Conservation (phyloP, 2,888 invertebrate genomes). For the Halictus ligatus region DNA sequence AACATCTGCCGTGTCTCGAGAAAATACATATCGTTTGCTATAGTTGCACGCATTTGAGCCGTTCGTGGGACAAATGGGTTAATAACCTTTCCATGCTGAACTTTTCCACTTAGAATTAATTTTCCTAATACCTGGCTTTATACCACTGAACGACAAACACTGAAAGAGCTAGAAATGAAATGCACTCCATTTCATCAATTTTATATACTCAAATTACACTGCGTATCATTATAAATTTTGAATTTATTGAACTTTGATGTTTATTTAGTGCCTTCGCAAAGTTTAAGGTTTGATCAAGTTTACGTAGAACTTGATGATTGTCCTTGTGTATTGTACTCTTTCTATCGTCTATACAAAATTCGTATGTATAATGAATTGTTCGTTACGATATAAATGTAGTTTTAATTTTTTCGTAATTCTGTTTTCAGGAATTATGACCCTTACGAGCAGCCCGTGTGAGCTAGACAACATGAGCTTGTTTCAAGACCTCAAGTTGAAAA, state of each 20-base stretch:
- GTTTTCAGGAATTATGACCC: conserved; percentile 96
- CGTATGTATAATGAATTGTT: neutral
- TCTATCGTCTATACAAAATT: neutral
- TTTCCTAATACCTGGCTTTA: too few relatives aligned
- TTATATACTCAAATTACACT: neutral
- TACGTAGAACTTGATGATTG: neutral
- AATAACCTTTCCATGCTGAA: neutral
- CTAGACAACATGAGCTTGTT: conserved; percentile 99
- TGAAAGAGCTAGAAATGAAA: neutral
- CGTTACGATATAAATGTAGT: neutral
- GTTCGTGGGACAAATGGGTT: too few relatives aligned
- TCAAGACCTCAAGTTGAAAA: conserved; percentile 99
- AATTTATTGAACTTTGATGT: neutral
- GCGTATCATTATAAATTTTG: neutral
- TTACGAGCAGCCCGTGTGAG: conserved; percentile 98
- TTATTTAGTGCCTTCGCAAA: neutral
- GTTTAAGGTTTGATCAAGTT: neutral
- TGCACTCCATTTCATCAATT: neutral
- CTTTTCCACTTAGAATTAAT: neutral
- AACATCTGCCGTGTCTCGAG: neutral
- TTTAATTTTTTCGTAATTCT: conserved; percentile 39
- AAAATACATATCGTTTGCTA: neutral
- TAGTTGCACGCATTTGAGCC: neutral
- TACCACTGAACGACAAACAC: neutral
- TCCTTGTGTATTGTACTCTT: neutral